These are phyloP conservation scores for Tholera decimalis DNA, from an alignment of 2,888 invertebrate genomes.

Conservation along the genomic window DNA sequence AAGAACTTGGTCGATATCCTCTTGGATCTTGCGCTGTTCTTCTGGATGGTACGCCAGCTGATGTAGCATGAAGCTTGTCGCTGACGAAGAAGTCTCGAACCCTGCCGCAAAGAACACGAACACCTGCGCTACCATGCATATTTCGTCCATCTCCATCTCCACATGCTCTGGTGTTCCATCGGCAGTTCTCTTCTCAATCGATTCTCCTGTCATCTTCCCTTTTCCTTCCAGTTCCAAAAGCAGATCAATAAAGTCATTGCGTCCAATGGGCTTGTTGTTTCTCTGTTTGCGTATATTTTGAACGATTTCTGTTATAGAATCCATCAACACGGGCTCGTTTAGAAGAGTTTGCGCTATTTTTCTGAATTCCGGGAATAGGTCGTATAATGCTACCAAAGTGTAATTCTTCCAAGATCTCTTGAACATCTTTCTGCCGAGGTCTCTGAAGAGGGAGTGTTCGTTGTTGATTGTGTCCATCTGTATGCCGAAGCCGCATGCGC, in stretches of 20 bases:
- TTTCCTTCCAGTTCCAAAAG: constrained; percentile 73
- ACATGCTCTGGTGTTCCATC: constrained; percentile 74
- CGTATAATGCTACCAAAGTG: constrained; percentile 65
- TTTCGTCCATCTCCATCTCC: constrained; percentile 74
- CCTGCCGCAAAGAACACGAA: too few relatives aligned
- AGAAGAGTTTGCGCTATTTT: constrained; percentile 48
- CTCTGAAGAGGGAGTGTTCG: constrained; percentile 74
- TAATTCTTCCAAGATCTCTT: constrained; percentile 57
- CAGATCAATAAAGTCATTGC: constrained; percentile 79
- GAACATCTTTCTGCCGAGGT: constrained; percentile 72
- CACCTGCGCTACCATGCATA: constrained; percentile 76
- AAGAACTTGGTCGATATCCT: constrained; percentile 80
- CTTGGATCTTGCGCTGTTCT: constrained; percentile 77
- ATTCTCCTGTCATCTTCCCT: constrained; percentile 77
- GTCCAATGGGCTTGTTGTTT: constrained; percentile 75
- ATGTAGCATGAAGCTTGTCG: constrained; percentile 81
- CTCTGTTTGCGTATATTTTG: constrained; percentile 73
- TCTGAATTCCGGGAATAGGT: constrained; percentile 74
- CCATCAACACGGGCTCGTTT: constrained; percentile 57
- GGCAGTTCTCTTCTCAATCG: constrained; percentile 71
- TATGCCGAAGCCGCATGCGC: constrained; percentile 80
- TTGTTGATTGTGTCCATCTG: constrained; percentile 75
- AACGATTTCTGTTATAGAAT: constrained; percentile 67
- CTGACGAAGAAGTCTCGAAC: constrained; percentile 86
- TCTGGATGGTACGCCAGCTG: constrained; percentile 82